Base-by-base conservation (phyloP, 2,888 invertebrate species). In the Drosophila multiciliata region DNA sequence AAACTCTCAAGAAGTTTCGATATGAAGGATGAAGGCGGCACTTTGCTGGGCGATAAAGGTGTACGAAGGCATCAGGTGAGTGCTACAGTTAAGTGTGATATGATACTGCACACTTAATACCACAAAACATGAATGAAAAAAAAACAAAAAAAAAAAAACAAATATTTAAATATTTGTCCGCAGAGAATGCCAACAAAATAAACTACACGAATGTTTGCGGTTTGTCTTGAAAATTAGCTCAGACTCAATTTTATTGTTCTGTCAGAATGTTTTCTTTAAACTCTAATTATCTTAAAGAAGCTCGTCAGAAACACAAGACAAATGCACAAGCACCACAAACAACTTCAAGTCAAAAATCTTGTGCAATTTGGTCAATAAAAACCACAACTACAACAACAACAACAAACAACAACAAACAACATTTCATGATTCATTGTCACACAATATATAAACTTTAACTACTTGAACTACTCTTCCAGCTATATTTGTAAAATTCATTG, bases 1-100 rank as follows among this genome's bases (percentile, higher is more conserved):
- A 97, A 97, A 94, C 94, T 97, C 89, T 97, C 97, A 83, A 94
- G 97, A 92, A 97, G 97, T 94, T 97, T 97, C 94, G 97, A 97
- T 94, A 96, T 97, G 96, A 97, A 97, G 94, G 97, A 97, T 91
- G 97, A 97, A 84, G 95, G 96, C 87, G 95, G 96, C 73, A 95
- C 96, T 73, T 93, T 96, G 92, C 94, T 96, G 90, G 95, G 95
- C 83, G 95, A 95, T 83, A 94, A 95, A 87, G 95, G 95, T 70
- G 95, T 96, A 93, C 94, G 96, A 89, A 94, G 96, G 87, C 96
- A 96, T 93, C 93, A 93, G 93, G 93, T 93, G 91, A 92, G 92
- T 92, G 83, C 76, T 74, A 78, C 66, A 66, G 75, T 38, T 82
- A 73, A 70, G 81, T 83, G 79, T 74, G 50, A 54, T 67, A 73